A percentile compares a stretch with the other conserved stretches of the same genome.
Conservation (phyloP, 2,113 vertebrate genomes). For the Ptilonorhynchus violaceus region DNA sequence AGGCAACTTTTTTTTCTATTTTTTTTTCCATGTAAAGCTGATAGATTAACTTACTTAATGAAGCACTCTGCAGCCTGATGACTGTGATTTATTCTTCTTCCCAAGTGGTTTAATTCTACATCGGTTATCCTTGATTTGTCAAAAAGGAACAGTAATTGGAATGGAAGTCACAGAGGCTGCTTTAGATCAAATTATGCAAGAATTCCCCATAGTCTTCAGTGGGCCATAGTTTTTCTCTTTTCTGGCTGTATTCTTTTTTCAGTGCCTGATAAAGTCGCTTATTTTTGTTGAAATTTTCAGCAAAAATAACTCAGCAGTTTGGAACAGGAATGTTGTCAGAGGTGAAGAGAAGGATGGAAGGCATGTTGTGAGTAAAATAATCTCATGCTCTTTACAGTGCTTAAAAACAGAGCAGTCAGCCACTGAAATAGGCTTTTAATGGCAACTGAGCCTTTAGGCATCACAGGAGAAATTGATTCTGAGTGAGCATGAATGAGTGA, state of each 20-base stretch:
- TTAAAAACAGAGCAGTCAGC: not conserved
- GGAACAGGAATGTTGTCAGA: not conserved
- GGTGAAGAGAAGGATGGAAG: not conserved
- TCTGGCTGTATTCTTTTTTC: not conserved
- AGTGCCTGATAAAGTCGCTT: not conserved
- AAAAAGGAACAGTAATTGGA: not conserved
- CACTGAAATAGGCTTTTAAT: not conserved
- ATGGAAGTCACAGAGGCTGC: not conserved
- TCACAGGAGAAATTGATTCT: not conserved
- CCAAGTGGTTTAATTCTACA: not conserved
- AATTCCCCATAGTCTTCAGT: not conserved
- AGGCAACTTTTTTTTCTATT: not conserved
- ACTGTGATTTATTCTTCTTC: slow-evolving; percentile 1
- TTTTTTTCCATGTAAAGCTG: not conserved
- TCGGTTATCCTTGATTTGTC: not conserved
- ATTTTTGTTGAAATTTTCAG: not conserved
- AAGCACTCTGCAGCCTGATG: not conserved
- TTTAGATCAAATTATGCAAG: not conserved
- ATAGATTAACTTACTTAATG: slow-evolving; percentile 2
- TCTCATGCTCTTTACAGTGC: not conserved
- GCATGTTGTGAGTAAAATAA: not conserved
- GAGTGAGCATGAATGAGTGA: not conserved
- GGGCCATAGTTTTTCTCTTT: not conserved
- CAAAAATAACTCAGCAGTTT: not conserved
- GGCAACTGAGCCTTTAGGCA: not conserved